Evolutionary conservation across 2,888 invertebrate species (phyloP).

Genomic region (Proisotoma minuta): DNA sequence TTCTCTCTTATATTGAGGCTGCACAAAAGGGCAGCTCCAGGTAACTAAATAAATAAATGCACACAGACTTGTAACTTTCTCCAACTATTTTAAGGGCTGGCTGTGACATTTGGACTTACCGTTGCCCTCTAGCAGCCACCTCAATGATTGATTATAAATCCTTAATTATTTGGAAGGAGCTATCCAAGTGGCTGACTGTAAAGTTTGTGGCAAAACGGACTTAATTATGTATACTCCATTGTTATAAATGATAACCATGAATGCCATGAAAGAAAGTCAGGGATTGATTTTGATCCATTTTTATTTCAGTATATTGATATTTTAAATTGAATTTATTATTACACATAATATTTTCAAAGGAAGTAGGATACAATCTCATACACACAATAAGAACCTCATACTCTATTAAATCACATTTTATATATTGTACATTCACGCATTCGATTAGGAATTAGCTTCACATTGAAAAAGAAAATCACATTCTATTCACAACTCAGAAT

Average conservation of each 20-base stretch:
- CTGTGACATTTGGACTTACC: constrained; percentile 48
- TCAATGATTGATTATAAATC: constrained; percentile 49
- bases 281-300: not conserved
- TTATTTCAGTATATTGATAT: no score
- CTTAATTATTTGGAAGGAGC: constrained; percentile 49
- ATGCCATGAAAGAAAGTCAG: not conserved
- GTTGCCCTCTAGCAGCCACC: constrained; percentile 47
- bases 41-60: constrained; percentile 37
- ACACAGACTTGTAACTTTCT: not conserved
- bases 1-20: constrained; percentile 49
- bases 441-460: no score
- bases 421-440: no score
- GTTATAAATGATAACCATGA: not conserved
- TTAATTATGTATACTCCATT: not conserved
- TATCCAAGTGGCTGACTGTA: constrained; percentile 49
- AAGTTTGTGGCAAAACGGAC: constrained; percentile 47
- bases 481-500: no score
- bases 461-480: no score
- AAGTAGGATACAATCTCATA: no score
- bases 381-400: no score
- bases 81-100: constrained; percentile 40
- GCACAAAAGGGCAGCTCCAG: constrained; percentile 47
- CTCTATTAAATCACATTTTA: no score
- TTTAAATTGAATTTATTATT: not conserved
- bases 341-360: no score